phyloP scores from a whole-genome alignment of 2,797 vertebrate genomes.

The Protonibea diacanthus region DNA sequence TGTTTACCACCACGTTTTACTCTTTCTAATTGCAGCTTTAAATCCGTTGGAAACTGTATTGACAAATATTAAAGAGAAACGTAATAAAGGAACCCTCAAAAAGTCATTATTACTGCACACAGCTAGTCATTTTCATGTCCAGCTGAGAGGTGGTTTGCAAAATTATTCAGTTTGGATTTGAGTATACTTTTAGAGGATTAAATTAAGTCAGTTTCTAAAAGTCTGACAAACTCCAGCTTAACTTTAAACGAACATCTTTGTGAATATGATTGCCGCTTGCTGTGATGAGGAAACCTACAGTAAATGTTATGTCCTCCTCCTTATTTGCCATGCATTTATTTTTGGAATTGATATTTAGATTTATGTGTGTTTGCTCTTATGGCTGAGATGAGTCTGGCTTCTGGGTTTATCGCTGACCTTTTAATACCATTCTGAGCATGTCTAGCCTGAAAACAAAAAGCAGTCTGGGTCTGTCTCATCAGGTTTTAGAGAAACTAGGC shows the following conservation, averaged over 20 bases:
- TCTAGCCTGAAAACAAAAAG: slow-evolving; percentile 24
- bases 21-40: background rate
- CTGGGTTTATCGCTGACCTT: slow-evolving; percentile 47
- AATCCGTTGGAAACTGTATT: background rate
- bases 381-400: background rate
- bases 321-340: slow-evolving; percentile 4
- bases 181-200: background rate
- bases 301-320: slow-evolving; percentile 7
- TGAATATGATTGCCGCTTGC: background rate
- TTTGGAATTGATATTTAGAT: slow-evolving; percentile 13
- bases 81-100: background rate
- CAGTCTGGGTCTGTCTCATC: background rate
- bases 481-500: background rate
- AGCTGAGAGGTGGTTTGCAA: background rate
- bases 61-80: background rate
- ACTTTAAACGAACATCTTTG: background rate
- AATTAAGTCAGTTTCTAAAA: background rate
- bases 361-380: background rate
- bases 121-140: slow-evolving; percentile 10
- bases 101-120: background rate
- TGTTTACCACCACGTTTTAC: background rate
- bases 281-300: background rate
- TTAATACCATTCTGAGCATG: slow-evolving; percentile 22
- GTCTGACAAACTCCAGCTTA: too few species aligned
- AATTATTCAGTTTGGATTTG: background rate